Evolutionary conservation across 2,888 invertebrate genomes (phyloP).

Genomic region (Parthenolecanium corni): DNA sequence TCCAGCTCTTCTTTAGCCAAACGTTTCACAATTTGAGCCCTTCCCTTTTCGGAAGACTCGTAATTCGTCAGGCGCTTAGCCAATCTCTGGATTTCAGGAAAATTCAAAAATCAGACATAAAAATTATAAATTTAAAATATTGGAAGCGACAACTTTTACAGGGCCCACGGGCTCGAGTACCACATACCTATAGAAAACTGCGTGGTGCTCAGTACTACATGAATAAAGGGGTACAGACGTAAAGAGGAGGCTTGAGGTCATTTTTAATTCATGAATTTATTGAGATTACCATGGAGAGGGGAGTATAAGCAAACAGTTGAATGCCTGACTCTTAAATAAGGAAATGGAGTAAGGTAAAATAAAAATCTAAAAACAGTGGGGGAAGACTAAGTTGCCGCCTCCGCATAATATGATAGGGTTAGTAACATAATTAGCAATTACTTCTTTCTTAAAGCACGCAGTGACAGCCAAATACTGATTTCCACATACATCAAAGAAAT

Average conservation of each 20-base stretch:
- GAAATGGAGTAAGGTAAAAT: too few relatives aligned
- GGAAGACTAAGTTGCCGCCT: too few relatives aligned
- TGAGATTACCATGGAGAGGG: too few relatives aligned
- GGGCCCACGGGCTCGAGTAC: not conserved
- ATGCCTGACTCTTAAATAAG: too few relatives aligned
- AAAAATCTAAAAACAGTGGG: too few relatives aligned
- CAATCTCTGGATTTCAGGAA: slow-evolving; percentile 13
- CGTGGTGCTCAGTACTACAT: too few relatives aligned
- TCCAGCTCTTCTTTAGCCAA: not conserved
- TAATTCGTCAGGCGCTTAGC: slow-evolving; percentile 1
- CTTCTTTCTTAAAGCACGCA: slow-evolving; percentile 6
- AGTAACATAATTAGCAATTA: not conserved
- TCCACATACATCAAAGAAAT: slow-evolving; percentile 1
- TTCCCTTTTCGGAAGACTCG: not conserved
- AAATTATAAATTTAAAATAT: not conserved
- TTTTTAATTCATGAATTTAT: too few relatives aligned
- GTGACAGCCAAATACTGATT: not conserved
- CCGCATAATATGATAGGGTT: not conserved
- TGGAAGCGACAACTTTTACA: too few relatives aligned
- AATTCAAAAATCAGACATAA: not conserved
- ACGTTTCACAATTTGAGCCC: not conserved
- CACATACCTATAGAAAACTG: not conserved
- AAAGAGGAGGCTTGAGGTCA: too few relatives aligned
- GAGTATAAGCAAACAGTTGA: too few relatives aligned
- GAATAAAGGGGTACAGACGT: too few relatives aligned